These are phyloP conservation scores for Siniperca scherzeri DNA, from an alignment of 2,797 vertebrate species.

Conservation along the genomic window DNA sequence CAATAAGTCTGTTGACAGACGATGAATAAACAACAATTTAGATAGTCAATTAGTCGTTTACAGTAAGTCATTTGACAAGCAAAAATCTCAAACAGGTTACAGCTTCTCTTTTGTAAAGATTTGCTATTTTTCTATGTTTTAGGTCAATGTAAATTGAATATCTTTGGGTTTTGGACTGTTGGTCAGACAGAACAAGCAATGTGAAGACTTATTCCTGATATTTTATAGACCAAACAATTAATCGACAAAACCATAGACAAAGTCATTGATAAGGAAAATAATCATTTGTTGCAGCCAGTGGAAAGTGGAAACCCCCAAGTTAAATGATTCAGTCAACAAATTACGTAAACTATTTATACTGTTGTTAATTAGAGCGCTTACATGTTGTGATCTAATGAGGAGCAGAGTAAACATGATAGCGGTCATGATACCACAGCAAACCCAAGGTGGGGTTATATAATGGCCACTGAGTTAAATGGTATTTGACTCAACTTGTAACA, in stretches of 20 bases:
- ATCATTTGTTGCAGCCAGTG: neutral
- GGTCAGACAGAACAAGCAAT: neutral
- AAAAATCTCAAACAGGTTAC: no score
- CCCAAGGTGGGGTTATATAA: constrained; percentile 1
- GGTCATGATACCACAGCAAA: constrained; percentile 7
- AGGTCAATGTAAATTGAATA: neutral
- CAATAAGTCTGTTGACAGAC: no score
- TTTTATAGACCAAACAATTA: neutral
- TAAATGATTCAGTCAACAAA: neutral
- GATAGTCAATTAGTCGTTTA: no score
- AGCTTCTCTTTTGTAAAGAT: no score
- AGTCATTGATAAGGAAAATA: neutral
- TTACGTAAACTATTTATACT: neutral
- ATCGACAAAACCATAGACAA: neutral
- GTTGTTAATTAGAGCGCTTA: neutral
- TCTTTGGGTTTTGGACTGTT: neutral
- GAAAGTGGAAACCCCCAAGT: neutral
- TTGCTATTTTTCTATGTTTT: no score
- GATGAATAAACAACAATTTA: no score
- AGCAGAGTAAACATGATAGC: neutral
- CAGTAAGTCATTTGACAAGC: no score
- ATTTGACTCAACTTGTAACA: constrained; percentile 45
- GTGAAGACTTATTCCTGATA: neutral
- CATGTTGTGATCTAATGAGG: neutral
- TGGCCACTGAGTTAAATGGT: neutral